Evolutionary conservation across 2,888 invertebrate species (phyloP).

Genomic region (Pandemis cinnamomeana): DNA sequence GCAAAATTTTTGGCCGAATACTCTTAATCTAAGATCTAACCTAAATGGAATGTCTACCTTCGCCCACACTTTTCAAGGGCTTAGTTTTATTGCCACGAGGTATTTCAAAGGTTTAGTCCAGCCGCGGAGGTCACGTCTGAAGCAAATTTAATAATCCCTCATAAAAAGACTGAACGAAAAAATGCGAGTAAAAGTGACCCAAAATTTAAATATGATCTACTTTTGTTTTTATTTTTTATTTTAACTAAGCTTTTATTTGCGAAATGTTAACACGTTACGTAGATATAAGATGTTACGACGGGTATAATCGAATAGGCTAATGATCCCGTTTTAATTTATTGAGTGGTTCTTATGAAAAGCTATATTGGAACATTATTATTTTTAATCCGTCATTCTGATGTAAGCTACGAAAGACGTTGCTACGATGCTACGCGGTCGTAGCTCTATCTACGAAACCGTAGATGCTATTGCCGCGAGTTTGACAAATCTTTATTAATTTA

Average conservation of each 20-base stretch:
- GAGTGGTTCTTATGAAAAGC: too few species aligned
- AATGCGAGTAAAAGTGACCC: neutral
- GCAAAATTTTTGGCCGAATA: neutral
- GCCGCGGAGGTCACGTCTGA: neutral
- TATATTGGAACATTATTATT: too few species aligned
- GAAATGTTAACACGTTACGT: too few species aligned
- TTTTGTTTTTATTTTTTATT: neutral
- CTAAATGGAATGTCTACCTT: neutral
- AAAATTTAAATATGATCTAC: neutral
- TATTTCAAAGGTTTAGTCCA: conserved; percentile 3
- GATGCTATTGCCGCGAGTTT: neutral
- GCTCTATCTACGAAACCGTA: neutral
- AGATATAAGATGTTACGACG: too few species aligned
- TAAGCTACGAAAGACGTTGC: neutral
- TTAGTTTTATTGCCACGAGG: conserved; percentile 7
- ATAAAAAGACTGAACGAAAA: neutral
- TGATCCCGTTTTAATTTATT: too few species aligned
- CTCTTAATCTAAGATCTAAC: neutral
- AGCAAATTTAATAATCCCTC: conserved; percentile 12
- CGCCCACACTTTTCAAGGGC: conserved; percentile 2
- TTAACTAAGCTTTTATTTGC: too few species aligned
- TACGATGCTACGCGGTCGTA: conserved; percentile 13
- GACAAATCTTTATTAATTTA: neutral
- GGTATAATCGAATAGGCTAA: too few species aligned
- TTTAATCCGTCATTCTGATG: too few species aligned